These are phyloP conservation scores for Drosophila mojavensis DNA, from an alignment of 1,140 invertebrate genomes.

Conservation along the genomic window DNA sequence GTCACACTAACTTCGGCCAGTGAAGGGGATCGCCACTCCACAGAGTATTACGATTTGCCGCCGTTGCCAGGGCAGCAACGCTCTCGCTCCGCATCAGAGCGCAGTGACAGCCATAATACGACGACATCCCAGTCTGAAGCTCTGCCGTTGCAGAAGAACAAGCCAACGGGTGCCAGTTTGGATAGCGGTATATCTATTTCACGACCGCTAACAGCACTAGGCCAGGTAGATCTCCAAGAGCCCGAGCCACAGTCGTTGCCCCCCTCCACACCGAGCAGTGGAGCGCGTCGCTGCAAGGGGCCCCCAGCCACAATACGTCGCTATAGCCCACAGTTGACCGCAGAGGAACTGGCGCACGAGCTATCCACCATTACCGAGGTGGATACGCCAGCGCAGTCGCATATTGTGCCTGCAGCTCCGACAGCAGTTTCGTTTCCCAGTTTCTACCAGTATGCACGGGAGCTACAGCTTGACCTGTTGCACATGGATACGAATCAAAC, in stretches of 20 bases:
- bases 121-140: slow-evolving; percentile 55
- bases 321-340: slow-evolving; percentile 75
- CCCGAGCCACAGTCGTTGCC: slow-evolving; percentile 54
- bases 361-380: slow-evolving; percentile 80
- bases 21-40: slow-evolving; percentile 70
- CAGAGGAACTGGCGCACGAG: slow-evolving; percentile 75
- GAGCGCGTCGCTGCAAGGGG: slow-evolving; percentile 33
- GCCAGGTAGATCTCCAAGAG: slow-evolving; percentile 51
- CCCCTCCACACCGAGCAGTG: slow-evolving; percentile 23
- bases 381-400: slow-evolving; percentile 76
- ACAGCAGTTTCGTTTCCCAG: slow-evolving; percentile 65
- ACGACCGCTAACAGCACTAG: slow-evolving; percentile 70
- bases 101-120: slow-evolving; percentile 50
- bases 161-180: slow-evolving; percentile 66
- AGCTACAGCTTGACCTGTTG: slow-evolving; percentile 61
- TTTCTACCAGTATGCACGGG: slow-evolving; percentile 74
- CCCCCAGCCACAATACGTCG: slow-evolving; percentile 72
- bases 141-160: slow-evolving; percentile 67
- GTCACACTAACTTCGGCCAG: slow-evolving; percentile 78
- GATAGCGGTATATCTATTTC: slow-evolving; percentile 80
- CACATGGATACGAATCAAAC: slow-evolving; percentile 60
- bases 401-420: slow-evolving; percentile 47
- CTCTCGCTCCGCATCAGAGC: slow-evolving; percentile 50
- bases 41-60: slow-evolving; percentile 77
- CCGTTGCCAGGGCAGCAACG: slow-evolving; percentile 18